Evolutionary conservation across 2,888 invertebrate species (phyloP).

Genomic region (Agrypnus murinus): DNA sequence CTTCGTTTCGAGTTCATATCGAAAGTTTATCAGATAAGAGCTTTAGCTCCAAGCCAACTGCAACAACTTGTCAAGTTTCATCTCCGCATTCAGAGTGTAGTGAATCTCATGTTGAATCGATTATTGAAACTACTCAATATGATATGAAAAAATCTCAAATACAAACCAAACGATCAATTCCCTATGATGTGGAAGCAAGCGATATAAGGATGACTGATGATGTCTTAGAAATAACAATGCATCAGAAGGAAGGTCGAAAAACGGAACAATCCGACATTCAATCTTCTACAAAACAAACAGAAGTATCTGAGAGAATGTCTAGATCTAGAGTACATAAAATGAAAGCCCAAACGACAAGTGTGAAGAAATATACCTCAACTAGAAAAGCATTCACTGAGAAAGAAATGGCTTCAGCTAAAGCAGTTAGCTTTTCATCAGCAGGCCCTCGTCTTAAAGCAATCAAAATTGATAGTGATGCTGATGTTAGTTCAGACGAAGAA

Average conservation of each 20-base stretch:
- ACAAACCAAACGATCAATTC: constrained; percentile 18
- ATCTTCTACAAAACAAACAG: constrained; percentile 20
- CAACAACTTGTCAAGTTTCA: constrained; percentile 53
- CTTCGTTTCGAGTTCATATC: constrained; percentile 60
- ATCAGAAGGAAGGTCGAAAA: constrained; percentile 57
- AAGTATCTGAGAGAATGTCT: not conserved
- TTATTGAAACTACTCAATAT: constrained; percentile 58
- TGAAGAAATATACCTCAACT: constrained; percentile 22
- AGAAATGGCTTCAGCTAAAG: constrained; percentile 27
- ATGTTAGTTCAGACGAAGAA: constrained; percentile 67
- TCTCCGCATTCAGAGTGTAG: constrained; percentile 63
- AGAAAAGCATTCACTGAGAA: constrained; percentile 3
- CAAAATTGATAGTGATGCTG: constrained; percentile 64
- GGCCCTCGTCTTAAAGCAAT: constrained; percentile 49
- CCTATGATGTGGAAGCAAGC: constrained; percentile 54
- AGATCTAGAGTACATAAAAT: constrained; percentile 23
- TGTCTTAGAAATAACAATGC: constrained; percentile 69
- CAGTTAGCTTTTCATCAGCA: constrained; percentile 41
- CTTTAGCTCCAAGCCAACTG: constrained; percentile 41
- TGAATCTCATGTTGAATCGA: constrained; percentile 64
- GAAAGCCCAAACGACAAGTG: constrained; percentile 22
- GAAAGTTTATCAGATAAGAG: constrained; percentile 58
- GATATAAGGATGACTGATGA: constrained; percentile 71
- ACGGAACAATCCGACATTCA: constrained; percentile 31
- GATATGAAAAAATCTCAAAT: constrained; percentile 32